phyloP scores from a whole-genome alignment of 2,888 invertebrate genomes.

The Tryphoninae sp. region DNA sequence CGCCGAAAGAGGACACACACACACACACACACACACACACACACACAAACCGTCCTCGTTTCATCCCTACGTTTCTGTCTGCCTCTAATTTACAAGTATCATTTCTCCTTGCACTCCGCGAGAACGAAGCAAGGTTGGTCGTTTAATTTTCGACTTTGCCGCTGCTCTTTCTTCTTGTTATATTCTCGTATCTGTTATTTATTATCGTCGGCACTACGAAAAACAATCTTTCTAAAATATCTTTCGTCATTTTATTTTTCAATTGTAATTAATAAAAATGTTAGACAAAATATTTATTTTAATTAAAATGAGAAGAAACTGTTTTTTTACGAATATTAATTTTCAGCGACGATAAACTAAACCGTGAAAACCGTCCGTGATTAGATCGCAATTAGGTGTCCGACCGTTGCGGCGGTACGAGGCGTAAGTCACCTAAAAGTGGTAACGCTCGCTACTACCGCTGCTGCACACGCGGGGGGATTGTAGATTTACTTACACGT shows the following conservation, averaged over 20 bases:
- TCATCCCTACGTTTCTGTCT: constrained; percentile 29
- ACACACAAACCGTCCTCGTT: constrained; percentile 58
- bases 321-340: constrained; percentile 4
- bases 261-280: constrained; percentile 18
- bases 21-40: constrained; percentile 47
- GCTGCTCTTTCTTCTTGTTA: constrained; percentile 22
- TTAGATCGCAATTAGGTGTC: constrained; percentile 64
- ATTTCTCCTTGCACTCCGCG: constrained; percentile 62
- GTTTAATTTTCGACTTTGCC: constrained; percentile 48
- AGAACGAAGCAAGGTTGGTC: constrained; percentile 40
- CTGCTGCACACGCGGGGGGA: constrained; percentile 37
- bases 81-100: constrained; percentile 74
- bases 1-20: constrained; percentile 67
- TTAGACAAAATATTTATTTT: not conserved
- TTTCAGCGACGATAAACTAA: constrained; percentile 8
- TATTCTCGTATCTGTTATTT: constrained; percentile 15
- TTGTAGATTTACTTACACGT: constrained; percentile 58
- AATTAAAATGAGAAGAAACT: not conserved
- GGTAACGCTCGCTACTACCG: constrained; percentile 20
- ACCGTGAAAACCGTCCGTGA: constrained; percentile 39
- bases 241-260: constrained; percentile 35
- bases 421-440: constrained; percentile 54
- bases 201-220: not conserved
- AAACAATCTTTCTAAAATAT: constrained; percentile 53
- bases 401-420: constrained; percentile 33